Evolutionary conservation across 2,888 invertebrate species (phyloP).

Genomic region (Hyposoter didymator): DNA sequence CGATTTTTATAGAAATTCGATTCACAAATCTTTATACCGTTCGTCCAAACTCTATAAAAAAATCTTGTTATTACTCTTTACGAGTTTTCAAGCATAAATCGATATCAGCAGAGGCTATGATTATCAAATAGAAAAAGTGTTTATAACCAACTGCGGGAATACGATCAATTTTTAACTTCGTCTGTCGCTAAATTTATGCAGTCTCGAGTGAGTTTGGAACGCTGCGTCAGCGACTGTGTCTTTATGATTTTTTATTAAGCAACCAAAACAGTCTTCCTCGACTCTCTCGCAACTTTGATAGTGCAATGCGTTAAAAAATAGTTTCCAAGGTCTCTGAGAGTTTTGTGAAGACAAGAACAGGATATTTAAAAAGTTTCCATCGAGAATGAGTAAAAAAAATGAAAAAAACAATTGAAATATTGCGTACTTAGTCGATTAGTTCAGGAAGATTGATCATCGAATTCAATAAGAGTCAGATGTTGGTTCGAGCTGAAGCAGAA

Average conservation of each 20-base stretch:
- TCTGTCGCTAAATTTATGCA: neutral
- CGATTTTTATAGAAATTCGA: conserved; percentile 7
- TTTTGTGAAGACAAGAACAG: too few species aligned
- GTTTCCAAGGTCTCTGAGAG: too few species aligned
- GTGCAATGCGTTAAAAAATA: too few species aligned
- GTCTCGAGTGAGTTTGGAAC: neutral
- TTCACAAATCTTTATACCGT: neutral
- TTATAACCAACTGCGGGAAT: neutral
- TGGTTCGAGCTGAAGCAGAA: conserved; percentile 3
- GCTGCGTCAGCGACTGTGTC: too few species aligned
- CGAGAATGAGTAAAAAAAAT: neutral
- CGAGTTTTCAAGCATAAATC: neutral
- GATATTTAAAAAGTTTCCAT: neutral
- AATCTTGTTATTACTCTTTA: neutral
- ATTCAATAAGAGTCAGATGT: neutral
- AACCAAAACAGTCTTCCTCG: too few species aligned
- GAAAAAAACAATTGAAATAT: neutral
- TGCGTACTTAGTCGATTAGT: too few species aligned
- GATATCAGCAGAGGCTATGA: neutral
- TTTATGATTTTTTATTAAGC: too few species aligned
- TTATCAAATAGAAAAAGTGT: neutral
- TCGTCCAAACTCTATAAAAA: neutral
- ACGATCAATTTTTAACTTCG: too few species aligned
- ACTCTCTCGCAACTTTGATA: too few species aligned
- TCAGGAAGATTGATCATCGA: neutral